Evolutionary conservation across 2,797 vertebrate genomes (phyloP).

Genomic region (Limosa lapponica): DNA sequence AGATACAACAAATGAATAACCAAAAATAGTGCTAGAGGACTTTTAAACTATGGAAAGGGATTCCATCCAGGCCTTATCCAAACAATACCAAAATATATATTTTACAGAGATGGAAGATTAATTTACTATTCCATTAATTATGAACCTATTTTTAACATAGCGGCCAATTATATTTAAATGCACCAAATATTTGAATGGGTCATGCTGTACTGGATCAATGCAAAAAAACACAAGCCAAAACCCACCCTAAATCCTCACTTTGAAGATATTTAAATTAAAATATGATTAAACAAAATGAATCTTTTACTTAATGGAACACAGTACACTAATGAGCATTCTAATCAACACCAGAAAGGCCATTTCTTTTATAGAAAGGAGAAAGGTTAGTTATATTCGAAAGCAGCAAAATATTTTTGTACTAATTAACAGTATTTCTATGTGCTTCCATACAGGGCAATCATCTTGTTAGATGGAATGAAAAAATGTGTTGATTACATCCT

Average conservation of each 20-base stretch:
- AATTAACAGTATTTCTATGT: background rate
- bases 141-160: background rate
- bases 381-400: background rate
- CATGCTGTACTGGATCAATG: background rate
- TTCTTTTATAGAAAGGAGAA: background rate
- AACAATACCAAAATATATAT: background rate
- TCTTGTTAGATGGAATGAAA: background rate
- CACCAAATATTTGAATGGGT: background rate
- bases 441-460: background rate
- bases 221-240: background rate
- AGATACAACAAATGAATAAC: background rate
- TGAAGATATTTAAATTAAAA: background rate
- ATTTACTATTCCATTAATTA: background rate
- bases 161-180: background rate
- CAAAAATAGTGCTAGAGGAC: background rate
- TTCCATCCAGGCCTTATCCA: background rate
- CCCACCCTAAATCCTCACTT: background rate
- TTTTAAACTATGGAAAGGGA: background rate
- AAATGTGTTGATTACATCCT: background rate
- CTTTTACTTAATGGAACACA: background rate
- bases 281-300: background rate
- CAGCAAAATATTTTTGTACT: background rate
- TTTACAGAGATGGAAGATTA: background rate
- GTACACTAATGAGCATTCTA: background rate
- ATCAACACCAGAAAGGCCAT: background rate